Percentiles rank a stretch among this genome's conserved stretches.
Evolutionary conservation across 53 echinoderm and acorn worm species (phyloP).

Genomic region (Crossaster papposus): DNA sequence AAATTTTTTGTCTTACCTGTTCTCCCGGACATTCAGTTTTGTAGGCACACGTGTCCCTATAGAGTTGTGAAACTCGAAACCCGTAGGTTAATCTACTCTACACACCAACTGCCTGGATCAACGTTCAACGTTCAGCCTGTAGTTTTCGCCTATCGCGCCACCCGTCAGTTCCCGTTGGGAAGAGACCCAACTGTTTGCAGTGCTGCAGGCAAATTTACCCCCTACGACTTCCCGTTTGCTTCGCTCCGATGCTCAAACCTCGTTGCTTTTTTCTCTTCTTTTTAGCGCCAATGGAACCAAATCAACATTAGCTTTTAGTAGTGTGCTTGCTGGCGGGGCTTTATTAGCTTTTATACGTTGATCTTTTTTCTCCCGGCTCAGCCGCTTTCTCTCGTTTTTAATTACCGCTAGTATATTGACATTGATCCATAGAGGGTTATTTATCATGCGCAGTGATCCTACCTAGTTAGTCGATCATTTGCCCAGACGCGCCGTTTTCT

Average conservation of each 20-base stretch:
- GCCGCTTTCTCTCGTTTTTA: conserved; percentile 6
- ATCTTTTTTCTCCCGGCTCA: conserved; percentile 9
- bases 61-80: neutral
- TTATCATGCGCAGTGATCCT: conserved; percentile 13
- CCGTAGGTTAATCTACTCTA: neutral
- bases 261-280: neutral
- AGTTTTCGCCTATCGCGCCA: neutral
- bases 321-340: conserved; percentile 17
- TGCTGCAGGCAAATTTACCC: conserved; percentile 31
- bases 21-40: neutral
- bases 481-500: neutral
- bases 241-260: neutral
- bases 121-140: neutral
- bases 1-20: neutral
- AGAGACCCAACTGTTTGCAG: conserved; percentile 35
- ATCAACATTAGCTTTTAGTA: conserved; percentile 55
- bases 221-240: neutral
- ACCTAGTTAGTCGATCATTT: neutral
- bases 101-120: neutral
- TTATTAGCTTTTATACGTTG: conserved; percentile 36
- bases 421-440: conserved; percentile 22
- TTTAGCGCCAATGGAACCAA: conserved; percentile 8
- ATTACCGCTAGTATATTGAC: conserved; percentile 55
- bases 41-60: neutral
- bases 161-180: neutral